A percentile compares a stretch with the other conserved stretches of the same genome.
phyloP scores from a whole-genome alignment of 2,113 vertebrate species.

The Megalops atlanticus region DNA sequence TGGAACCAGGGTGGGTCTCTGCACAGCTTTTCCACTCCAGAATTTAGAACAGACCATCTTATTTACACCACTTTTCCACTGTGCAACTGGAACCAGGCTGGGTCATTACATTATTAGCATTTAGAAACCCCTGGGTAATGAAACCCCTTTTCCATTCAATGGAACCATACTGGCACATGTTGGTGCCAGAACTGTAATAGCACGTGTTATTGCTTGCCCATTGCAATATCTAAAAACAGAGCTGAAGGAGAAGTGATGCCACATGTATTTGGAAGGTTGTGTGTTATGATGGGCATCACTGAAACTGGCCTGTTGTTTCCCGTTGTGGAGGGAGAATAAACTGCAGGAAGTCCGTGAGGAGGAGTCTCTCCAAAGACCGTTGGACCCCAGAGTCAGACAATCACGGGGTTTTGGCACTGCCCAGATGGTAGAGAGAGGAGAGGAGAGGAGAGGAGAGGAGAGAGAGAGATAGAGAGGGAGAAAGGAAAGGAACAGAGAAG shows the following conservation, averaged over 20 bases:
- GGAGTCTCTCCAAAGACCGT: not conserved
- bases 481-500: slow-evolving; percentile 26
- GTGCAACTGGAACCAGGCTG: not conserved
- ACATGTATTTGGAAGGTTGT: not conserved
- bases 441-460: slow-evolving; percentile 5
- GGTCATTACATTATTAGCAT: too few relatives aligned
- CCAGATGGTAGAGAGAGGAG: not conserved
- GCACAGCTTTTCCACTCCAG: slow-evolving; percentile 28
- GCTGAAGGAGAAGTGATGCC: not conserved
- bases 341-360: not conserved
- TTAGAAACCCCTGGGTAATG: too few relatives aligned
- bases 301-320: not conserved
- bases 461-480: not conserved
- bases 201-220: not conserved
- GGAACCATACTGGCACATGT: not conserved
- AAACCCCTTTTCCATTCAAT: not conserved
- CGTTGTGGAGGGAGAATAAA: too few relatives aligned
- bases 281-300: not conserved
- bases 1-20: slow-evolving; percentile 16
- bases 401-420: too few relatives aligned
- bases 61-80: not conserved
- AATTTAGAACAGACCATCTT: not conserved
- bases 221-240: not conserved
- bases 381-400: not conserved
- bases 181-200: too few relatives aligned